Evolutionary conservation across 2,113 vertebrate species (phyloP).

Genomic region (Cryptotis parvus): DNA sequence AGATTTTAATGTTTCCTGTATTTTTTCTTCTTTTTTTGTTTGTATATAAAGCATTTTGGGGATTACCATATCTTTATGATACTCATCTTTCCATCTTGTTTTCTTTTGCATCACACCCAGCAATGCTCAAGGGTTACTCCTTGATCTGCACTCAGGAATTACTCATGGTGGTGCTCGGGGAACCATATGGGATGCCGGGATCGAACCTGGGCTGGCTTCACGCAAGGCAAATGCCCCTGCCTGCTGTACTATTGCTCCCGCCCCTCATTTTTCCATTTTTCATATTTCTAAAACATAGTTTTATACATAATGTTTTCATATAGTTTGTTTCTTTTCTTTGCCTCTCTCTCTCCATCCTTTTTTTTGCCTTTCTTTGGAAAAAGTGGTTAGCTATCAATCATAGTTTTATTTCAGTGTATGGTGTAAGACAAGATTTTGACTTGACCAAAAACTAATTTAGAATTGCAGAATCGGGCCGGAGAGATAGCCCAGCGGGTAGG

Average conservation of each 20-base stretch:
- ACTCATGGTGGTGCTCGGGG: too few relatives aligned
- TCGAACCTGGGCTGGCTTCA: too few relatives aligned
- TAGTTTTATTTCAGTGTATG: conserved; percentile 23
- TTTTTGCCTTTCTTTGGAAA: neutral
- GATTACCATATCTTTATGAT: neutral
- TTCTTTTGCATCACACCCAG: too few relatives aligned
- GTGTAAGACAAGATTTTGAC: neutral
- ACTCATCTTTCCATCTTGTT: neutral
- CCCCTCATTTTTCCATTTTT: neutral
- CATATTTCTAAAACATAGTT: neutral
- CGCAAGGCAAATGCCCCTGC: too few relatives aligned
- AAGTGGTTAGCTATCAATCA: neutral
- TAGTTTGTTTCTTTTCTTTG: neutral
- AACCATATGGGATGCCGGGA: too few relatives aligned
- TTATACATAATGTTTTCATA: neutral
- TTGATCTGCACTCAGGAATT: too few relatives aligned
- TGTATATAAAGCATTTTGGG: neutral
- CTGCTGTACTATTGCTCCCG: too few relatives aligned
- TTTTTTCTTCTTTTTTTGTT: neutral
- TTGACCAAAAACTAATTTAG: neutral
- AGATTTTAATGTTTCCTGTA: neutral
- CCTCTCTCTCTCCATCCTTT: neutral
- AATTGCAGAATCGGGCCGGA: neutral
- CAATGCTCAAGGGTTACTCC: too few relatives aligned
- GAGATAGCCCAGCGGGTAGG: too few relatives aligned